phyloP scores from a whole-genome alignment of 2,113 vertebrate species.

The Gasterosteus aculeatus region DNA sequence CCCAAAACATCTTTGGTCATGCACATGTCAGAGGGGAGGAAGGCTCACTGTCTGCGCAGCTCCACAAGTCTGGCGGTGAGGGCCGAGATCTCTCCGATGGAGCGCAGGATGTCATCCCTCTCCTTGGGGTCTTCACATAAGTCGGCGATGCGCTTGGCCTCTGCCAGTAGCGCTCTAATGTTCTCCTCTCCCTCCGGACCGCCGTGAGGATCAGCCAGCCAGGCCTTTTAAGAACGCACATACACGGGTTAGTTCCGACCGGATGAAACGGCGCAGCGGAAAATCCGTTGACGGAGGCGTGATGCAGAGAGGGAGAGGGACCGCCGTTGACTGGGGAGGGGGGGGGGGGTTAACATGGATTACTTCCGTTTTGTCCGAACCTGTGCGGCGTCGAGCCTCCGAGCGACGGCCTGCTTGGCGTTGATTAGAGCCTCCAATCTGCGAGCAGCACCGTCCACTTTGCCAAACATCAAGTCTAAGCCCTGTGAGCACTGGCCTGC shows the following conservation, averaged over 20 bases:
- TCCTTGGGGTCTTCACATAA: constrained; percentile 96
- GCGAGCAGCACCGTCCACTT: constrained; percentile 92
- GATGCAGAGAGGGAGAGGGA: neutral
- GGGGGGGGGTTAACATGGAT: constrained; percentile 27
- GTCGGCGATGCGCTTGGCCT: constrained; percentile 94
- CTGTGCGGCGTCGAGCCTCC: constrained; percentile 96
- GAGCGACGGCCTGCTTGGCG: constrained; percentile 94
- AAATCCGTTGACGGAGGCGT: neutral
- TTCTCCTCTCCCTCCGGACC: constrained; percentile 96
- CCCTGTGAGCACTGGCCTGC: constrained; percentile 94
- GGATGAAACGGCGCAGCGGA: constrained; percentile 1
- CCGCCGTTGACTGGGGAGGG: constrained; percentile 10
- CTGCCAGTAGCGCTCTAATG: constrained; percentile 89
- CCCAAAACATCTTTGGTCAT: neutral
- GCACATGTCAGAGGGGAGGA: neutral
- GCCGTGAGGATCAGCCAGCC: constrained; percentile 95
- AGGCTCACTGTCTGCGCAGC: constrained; percentile 88
- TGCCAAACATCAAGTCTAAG: constrained; percentile 92
- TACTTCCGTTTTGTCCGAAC: constrained; percentile 75
- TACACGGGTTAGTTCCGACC: neutral
- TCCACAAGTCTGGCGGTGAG: constrained; percentile 91
- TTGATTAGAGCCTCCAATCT: constrained; percentile 95
- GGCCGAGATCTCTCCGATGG: constrained; percentile 92
- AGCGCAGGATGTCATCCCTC: constrained; percentile 94
- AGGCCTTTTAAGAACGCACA: constrained; percentile 81